Base-by-base conservation (phyloP, 2,888 invertebrate genomes). In the Dastarcus helophoroides region DNA sequence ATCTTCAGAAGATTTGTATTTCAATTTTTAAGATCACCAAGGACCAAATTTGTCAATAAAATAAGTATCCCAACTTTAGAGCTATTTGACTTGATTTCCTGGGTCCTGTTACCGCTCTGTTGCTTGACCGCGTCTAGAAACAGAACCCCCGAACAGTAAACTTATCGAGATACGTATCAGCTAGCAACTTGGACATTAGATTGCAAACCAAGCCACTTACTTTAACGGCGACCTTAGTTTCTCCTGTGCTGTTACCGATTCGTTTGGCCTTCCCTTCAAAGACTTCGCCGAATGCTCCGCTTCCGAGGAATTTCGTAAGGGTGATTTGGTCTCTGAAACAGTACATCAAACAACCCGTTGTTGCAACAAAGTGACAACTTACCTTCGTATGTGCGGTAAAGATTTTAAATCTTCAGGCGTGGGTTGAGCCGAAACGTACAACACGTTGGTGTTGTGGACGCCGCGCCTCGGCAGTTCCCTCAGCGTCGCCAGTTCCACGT, bases 211-310 rank as follows among this genome's bases (percentile, higher is more conserved):
- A n/a, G n/a, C n/a, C n/a, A n/a, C 9, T 35, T 54, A 84, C 85
- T 69, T 94, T 94, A 17, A 94, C 82, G 7, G 94, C 94, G n/a
- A 94, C 90, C 51, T 79, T 78, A 10, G 75, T 79, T 33, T 76
- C 76, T 12, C 67, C 67, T 17, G 64, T 66, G 4, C 69, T 69
- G 29, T 71, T 71, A 7, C 33, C 32, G 23, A 81, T 64, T 42
- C 79, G 73, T 41, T 74, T 71, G 0, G 89, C 85, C 36, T 81
- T 69, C 0, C 95, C 97, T 64, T 93, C 90, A 56, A 85, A 93
- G 2, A 97, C 97, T 62, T 95, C 93, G 0, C 97, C 97, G 53
- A 97, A 98, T 1, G 94, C 94, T 0, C 97, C 97, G 35, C 88
- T 85, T 0, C 95, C 97, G 30, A 98, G 67, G 55, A 91, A 89